Percentiles rank a stretch among this genome's conserved stretches.
Conservation (phyloP, 2,113 vertebrate genomes). For the Spermophilus dauricus region DNA sequence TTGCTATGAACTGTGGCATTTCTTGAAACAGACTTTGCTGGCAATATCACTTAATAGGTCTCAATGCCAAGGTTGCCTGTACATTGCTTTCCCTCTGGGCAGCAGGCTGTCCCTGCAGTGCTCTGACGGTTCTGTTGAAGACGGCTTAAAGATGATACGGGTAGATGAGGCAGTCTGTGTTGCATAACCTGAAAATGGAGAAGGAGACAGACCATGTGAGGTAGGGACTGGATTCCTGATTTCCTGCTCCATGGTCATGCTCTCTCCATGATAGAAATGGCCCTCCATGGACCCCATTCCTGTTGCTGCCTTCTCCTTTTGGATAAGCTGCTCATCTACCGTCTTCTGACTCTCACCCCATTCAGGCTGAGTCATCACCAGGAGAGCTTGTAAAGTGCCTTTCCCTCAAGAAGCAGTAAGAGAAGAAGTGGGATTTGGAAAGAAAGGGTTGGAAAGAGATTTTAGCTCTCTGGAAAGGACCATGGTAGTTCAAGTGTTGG, state of each 20-base stretch:
- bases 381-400: not conserved
- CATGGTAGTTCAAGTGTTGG: not conserved
- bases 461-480: not conserved
- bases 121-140: conserved; percentile 19
- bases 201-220: not conserved
- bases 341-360: not conserved
- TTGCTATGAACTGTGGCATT: not conserved
- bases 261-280: not conserved
- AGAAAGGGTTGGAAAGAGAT: not conserved
- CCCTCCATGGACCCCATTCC: not conserved
- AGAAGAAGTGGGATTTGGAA: not conserved
- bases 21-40: not conserved
- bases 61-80: not conserved
- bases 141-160: not conserved
- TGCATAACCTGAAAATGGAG: not conserved
- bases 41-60: not conserved
- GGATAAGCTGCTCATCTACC: accelerated
- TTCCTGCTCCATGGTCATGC: not conserved
- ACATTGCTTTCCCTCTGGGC: not conserved
- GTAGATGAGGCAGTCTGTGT: not conserved
- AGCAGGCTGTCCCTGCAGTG: not conserved
- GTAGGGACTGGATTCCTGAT: not conserved
- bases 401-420: not conserved
- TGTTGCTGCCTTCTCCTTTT: not conserved
- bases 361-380: not conserved